Conservation (phyloP, 2,797 vertebrate species). For the Cynodonichthys magdalenae region DNA sequence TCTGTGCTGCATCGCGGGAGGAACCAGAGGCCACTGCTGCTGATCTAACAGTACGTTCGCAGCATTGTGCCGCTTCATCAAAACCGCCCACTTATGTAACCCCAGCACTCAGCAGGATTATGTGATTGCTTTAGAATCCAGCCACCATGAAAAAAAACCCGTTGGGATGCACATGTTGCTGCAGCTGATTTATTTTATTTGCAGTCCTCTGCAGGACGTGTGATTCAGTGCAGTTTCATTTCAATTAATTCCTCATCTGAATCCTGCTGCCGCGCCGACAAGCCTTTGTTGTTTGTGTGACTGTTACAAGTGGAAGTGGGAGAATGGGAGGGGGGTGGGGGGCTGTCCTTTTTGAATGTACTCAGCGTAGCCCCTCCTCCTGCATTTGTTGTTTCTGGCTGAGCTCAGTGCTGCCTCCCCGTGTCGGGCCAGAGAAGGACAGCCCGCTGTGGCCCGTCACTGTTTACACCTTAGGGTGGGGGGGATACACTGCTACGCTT, state of each 20-base stretch:
- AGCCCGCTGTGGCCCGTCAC: slow-evolving; percentile 29
- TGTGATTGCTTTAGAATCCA: slow-evolving; percentile 34
- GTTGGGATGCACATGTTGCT: slow-evolving; percentile 11
- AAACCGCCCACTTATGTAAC: slow-evolving; percentile 59
- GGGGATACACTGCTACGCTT: slow-evolving; percentile 25
- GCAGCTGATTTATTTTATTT: too few species aligned
- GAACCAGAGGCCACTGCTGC: slow-evolving; percentile 31
- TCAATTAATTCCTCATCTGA: too few species aligned
- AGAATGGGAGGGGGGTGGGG: slow-evolving; percentile 46
- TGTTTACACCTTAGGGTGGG: slow-evolving; percentile 60
- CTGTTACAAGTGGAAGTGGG: slow-evolving; percentile 47
- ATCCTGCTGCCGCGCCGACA: slow-evolving; percentile 27
- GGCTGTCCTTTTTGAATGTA: slow-evolving; percentile 71
- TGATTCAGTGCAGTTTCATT: too few species aligned
- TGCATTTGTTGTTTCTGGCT: slow-evolving; percentile 1
- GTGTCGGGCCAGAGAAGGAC: slow-evolving; percentile 51
- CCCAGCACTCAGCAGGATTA: slow-evolving; percentile 35
- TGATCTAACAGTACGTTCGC: slow-evolving; percentile 25
- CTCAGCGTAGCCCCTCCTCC: slow-evolving; percentile 68
- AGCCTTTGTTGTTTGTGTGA: slow-evolving; percentile 67
- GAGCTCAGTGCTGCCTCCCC: slow-evolving; percentile 70
- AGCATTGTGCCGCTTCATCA: slow-evolving; percentile 52
- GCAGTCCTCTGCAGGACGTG: too few species aligned
- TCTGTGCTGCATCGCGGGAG: slow-evolving; percentile 30
- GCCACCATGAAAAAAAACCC: slow-evolving; percentile 8